Conservation (phyloP, 2,113 vertebrate genomes). For the Polypterus bichir region DNA sequence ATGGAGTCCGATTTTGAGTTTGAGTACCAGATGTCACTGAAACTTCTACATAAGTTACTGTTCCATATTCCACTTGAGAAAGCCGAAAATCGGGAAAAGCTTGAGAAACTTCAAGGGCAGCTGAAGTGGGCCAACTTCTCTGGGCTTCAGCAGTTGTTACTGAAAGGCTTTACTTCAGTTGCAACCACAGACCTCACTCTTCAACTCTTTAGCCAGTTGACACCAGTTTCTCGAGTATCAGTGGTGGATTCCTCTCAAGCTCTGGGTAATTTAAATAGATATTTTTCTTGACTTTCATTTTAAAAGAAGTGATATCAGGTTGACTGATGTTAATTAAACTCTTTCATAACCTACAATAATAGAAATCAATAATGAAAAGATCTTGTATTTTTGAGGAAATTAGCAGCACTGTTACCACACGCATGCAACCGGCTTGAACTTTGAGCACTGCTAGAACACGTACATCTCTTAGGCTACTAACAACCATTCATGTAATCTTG, state of each 20-base stretch:
- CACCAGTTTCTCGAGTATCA: constrained; percentile 81
- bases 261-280: constrained; percentile 56
- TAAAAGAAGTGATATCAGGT: no score
- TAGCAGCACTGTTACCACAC: no score
- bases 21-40: constrained; percentile 90
- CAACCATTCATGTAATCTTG: no score
- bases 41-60: constrained; percentile 80
- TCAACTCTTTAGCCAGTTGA: constrained; percentile 90
- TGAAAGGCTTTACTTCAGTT: constrained; percentile 93
- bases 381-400: no score
- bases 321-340: no score
- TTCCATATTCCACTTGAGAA: constrained; percentile 85
- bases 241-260: constrained; percentile 94
- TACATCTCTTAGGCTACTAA: no score
- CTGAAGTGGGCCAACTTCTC: constrained; percentile 92
- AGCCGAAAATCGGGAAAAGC: constrained; percentile 82
- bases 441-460: no score
- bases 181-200: constrained; percentile 85
- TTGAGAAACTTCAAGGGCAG: constrained; percentile 92
- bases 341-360: no score
- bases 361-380: no score
- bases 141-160: constrained; percentile 83
- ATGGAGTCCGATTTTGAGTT: constrained; percentile 99
- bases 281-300: no score
- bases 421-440: no score